Percentiles rank a stretch among this genome's conserved stretches.
Conservation (phyloP, 2,113 vertebrate species). For the Brachypteracias leptosomus region DNA sequence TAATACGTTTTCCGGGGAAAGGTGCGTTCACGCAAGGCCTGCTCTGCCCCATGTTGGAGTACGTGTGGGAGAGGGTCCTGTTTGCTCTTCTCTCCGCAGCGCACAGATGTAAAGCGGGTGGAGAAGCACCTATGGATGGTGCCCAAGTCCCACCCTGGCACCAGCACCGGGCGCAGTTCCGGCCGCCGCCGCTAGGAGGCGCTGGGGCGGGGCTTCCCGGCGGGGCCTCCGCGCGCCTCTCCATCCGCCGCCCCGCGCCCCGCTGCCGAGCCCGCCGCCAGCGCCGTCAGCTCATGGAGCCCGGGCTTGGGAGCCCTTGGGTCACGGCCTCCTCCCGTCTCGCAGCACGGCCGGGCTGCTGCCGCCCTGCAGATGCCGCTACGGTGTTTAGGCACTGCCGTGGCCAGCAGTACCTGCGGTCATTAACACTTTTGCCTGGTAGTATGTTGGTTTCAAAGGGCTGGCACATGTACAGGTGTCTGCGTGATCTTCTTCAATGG, state of each 20-base stretch:
- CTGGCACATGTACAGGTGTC: background rate
- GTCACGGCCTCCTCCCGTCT: background rate
- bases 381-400: background rate
- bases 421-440: constrained; percentile 3
- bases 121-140: no score
- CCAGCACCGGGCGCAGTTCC: no score
- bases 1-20: background rate
- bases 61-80: accelerated
- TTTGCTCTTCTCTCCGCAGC: background rate
- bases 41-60: accelerated
- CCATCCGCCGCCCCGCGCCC: no score
- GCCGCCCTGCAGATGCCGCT: background rate
- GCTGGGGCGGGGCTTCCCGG: no score
- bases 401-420: background rate
- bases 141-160: no score
- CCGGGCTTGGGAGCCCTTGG: background rate
- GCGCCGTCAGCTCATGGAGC: background rate
- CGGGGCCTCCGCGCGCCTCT: no score
- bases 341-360: background rate
- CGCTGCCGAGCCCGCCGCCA: no score
- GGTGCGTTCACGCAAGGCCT: accelerated
- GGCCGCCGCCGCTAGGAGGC: background rate
- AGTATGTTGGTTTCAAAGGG: background rate
- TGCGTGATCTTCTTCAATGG: background rate
- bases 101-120: accelerated